Evolutionary conservation across 2,888 invertebrate species (phyloP).

Genomic region (Antheraea assamensis): DNA sequence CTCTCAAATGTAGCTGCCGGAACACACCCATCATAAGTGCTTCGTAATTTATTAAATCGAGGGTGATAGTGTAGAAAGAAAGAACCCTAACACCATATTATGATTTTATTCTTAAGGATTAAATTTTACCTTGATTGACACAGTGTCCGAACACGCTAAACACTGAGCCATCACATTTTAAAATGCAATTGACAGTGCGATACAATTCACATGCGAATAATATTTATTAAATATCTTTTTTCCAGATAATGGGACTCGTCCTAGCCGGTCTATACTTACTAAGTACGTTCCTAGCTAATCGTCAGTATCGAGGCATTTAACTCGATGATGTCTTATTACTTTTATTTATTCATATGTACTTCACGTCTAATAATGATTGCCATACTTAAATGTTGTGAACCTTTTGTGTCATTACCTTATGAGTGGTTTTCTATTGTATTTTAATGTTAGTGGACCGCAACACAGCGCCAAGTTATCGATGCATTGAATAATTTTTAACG

Average conservation of each 20-base stretch:
- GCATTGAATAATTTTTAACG: background rate
- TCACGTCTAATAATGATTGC: background rate
- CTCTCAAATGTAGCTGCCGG: no score
- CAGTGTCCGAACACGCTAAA: no score
- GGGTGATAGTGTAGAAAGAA: no score
- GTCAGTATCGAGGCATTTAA: slow-evolving; percentile 87
- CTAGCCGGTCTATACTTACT: slow-evolving; percentile 87
- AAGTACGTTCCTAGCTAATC: slow-evolving; percentile 89
- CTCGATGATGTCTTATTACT: slow-evolving; percentile 21
- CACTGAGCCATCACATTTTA: no score
- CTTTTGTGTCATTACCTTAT: background rate
- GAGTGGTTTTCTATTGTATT: background rate
- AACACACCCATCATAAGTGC: no score
- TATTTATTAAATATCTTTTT: slow-evolving; percentile 42
- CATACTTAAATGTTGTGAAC: background rate
- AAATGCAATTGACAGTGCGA: no score
- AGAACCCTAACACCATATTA: no score
- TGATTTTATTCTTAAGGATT: no score
- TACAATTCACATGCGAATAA: background rate
- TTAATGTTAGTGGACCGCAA: background rate
- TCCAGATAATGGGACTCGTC: slow-evolving; percentile 89
- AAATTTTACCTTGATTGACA: no score
- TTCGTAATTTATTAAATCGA: no score
- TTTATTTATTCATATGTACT: background rate
- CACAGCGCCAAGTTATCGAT: background rate